Conservation (phyloP, 2,888 invertebrate genomes). For the Sicus ferrugineus region DNA sequence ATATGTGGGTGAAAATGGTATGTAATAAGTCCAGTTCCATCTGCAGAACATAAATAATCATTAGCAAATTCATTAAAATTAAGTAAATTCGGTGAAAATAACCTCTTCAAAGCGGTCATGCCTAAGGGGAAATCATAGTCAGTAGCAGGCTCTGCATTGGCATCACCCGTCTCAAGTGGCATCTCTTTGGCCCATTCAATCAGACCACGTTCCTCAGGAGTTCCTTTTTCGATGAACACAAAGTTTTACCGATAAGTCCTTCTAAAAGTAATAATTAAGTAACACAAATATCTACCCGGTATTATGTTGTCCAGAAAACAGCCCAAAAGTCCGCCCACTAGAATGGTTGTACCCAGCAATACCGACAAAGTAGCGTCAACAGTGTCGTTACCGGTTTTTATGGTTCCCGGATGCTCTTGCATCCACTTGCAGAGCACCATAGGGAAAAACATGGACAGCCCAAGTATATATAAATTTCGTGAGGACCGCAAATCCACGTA, state of each 20-base stretch:
- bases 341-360: slow-evolving; percentile 77
- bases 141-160: slow-evolving; percentile 67
- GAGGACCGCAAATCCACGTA: slow-evolving; percentile 84
- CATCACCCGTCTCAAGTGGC: slow-evolving; percentile 67
- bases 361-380: slow-evolving; percentile 76
- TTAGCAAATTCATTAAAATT: background rate
- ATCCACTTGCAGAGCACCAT: slow-evolving; percentile 81
- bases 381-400: slow-evolving; percentile 72
- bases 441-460: slow-evolving; percentile 87
- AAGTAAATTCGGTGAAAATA: background rate
- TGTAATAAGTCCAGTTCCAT: slow-evolving; percentile 73
- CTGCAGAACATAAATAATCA: slow-evolving; percentile 55
- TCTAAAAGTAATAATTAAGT: background rate
- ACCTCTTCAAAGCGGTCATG: slow-evolving; percentile 72
- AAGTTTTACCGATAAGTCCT: background rate
- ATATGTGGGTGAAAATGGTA: slow-evolving; percentile 78
- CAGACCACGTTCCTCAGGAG: slow-evolving; percentile 77
- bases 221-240: too few species aligned
- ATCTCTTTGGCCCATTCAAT: slow-evolving; percentile 77
- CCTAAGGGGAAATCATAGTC: slow-evolving; percentile 77
- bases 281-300: too few species aligned
- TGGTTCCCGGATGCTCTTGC: slow-evolving; percentile 70
- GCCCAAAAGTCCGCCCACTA: slow-evolving; percentile 77
- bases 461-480: slow-evolving; percentile 87
- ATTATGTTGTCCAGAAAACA: slow-evolving; percentile 79